Base-by-base conservation (phyloP, 2,113 vertebrate genomes). In the Microtus montanus region DNA sequence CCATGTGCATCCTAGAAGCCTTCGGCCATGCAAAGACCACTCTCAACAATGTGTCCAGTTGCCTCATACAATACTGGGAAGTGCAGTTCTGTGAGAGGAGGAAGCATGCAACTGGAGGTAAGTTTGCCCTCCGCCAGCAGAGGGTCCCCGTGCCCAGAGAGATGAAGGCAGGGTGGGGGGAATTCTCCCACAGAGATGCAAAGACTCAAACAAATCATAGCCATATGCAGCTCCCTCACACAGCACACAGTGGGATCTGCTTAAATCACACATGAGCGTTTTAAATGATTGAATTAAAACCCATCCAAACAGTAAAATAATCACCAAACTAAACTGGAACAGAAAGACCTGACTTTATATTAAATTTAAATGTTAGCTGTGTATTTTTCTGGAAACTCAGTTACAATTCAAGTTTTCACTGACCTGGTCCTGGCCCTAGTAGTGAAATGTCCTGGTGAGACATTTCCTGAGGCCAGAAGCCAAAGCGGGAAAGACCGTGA, bases 21-120 rank as follows among this genome's bases (percentile, higher is more conserved):
- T 99, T 99, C 85, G 99, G 99, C 79, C 99, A 99, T 58, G 99
- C 99, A 68, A 99, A 98, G 97, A 99, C 99, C n/a, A 97, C 97
- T 0, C 98, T 98, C 93, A 99, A 98, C 97, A 97, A 98, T 96
- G 98, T 98, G 80, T 99, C 99, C 30, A 99, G 99, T 89, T 99
- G 99, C 91, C 99, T 99, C 93, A 99, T 99, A 80, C 99, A 99
- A 94, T 98, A 99, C 64, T 97, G 99, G 78, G 99, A 99, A 47
- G 94, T 99, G 26, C 99, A 99, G 13, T 99, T 99, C 98, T 99
- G 99, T 97, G 98, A 99, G 85, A 99, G 98, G 96, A 99, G 97
- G 90, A 99, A 93, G 95, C 98, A 97, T 4, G 97, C 99, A 86
- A 98, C 98, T 68, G 98, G 99, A 99, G 99, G 99, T 99, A 98